Percentiles rank a stretch among this genome's conserved stretches.
These are phyloP conservation scores for Chloropsis hardwickii DNA, from an alignment of 2,113 vertebrate genomes.

Conservation along the genomic window DNA sequence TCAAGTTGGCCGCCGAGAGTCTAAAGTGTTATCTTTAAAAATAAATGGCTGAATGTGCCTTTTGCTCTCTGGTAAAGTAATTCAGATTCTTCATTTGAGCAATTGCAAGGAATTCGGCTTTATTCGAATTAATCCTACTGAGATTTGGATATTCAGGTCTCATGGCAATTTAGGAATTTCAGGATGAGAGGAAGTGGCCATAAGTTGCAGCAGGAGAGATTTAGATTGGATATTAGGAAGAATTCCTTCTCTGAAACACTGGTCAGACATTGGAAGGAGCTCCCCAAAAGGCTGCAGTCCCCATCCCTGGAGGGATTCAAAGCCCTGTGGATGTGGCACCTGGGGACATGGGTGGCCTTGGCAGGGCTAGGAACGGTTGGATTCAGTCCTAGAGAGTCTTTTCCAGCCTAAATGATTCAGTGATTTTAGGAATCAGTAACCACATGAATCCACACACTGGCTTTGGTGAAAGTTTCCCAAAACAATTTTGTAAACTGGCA, in stretches of 20 bases:
- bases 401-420: accelerated
- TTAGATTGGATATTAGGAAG: background rate
- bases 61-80: background rate
- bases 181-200: background rate
- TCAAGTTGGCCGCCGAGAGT: background rate
- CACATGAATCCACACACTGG: background rate
- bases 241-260: accelerated
- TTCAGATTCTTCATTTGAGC: background rate
- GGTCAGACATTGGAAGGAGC: background rate
- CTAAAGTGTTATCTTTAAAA: background rate
- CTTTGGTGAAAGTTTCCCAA: background rate
- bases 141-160: background rate
- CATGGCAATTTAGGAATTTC: background rate
- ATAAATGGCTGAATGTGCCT: background rate
- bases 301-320: accelerated
- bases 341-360: background rate
- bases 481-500: accelerated
- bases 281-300: background rate
- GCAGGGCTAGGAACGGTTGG: background rate
- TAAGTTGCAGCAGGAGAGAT: background rate
- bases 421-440: too few species aligned
- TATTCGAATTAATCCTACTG: background rate
- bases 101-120: background rate
- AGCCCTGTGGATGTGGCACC: background rate
- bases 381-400: background rate